Conservation (phyloP, 2,888 invertebrate species). For the Acheta domesticus region DNA sequence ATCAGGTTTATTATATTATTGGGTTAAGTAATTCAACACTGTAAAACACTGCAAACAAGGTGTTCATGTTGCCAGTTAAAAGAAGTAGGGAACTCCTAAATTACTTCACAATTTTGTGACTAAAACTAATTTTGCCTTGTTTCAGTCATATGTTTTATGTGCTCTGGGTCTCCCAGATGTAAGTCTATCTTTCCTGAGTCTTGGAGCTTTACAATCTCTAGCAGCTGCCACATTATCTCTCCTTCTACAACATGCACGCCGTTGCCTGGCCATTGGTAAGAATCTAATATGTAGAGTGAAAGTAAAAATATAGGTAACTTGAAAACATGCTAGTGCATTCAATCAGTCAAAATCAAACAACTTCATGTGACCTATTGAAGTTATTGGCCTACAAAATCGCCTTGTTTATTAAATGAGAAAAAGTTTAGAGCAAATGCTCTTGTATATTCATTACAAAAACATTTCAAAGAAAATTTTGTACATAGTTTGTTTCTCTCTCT, state of each 20-base stretch:
- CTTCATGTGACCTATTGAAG: no score
- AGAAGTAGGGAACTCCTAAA: no score
- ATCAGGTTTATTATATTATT: no score
- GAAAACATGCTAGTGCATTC: not conserved
- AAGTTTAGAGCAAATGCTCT: no score
- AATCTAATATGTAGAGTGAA: constrained; percentile 27
- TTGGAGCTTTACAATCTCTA: constrained; percentile 70
- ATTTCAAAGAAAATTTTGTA: not conserved
- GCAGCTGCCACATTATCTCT: constrained; percentile 78
- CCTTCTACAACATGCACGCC: constrained; percentile 69
- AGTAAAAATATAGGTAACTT: not conserved
- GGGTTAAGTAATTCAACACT: no score
- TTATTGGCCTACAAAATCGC: no score
- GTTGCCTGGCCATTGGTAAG: constrained; percentile 69
- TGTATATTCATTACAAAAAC: not conserved
- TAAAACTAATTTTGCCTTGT: constrained; percentile 35
- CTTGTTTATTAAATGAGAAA: no score
- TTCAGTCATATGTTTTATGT: constrained; percentile 78
- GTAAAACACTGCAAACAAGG: no score
- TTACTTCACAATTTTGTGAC: no score
- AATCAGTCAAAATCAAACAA: not conserved
- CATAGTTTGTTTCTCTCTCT: not conserved
- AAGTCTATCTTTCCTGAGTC: constrained; percentile 68
- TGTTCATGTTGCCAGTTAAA: no score
- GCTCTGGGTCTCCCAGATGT: constrained; percentile 72